Evolutionary conservation across 2,113 vertebrate species (phyloP).

Genomic region (Nesoenas mayeri): DNA sequence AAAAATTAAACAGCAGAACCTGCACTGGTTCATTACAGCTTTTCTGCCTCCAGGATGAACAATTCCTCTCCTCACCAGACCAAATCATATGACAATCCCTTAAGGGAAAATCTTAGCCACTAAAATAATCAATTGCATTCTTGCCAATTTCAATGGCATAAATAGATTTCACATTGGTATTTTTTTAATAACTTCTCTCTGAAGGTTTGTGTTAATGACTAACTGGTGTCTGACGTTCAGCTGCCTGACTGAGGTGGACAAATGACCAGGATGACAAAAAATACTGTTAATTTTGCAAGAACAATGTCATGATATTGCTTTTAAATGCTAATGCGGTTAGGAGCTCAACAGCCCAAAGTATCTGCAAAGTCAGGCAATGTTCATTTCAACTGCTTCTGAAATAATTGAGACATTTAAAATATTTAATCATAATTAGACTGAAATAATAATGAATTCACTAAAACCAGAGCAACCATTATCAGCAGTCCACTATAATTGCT

Average conservation of each 20-base stretch:
- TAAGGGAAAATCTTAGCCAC: neutral
- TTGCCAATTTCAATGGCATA: neutral
- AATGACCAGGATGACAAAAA: neutral
- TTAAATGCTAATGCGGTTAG: neutral
- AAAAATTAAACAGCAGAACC: neutral
- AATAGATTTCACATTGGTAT: neutral
- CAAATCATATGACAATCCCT: neutral
- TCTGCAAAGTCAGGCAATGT: neutral
- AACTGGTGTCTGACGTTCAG: neutral
- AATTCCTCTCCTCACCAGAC: neutral
- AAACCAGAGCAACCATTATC: conserved; percentile 11
- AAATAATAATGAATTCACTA: conserved; percentile 32
- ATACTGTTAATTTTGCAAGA: neutral
- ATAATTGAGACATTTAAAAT: conserved; percentile 19
- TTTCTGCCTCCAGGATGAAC: neutral
- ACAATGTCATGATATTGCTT: neutral
- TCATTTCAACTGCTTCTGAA: neutral
- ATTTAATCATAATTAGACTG: conserved; percentile 18
- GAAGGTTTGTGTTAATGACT: neutral
- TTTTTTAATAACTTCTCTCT: neutral
- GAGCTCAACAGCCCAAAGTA: neutral
- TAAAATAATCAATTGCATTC: neutral
- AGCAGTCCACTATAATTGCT: conserved; percentile 16
- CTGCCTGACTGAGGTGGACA: neutral
- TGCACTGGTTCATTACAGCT: neutral